These are phyloP conservation scores for Euplagia quadripunctaria DNA, from an alignment of 2,888 invertebrate genomes.

Conservation along the genomic window DNA sequence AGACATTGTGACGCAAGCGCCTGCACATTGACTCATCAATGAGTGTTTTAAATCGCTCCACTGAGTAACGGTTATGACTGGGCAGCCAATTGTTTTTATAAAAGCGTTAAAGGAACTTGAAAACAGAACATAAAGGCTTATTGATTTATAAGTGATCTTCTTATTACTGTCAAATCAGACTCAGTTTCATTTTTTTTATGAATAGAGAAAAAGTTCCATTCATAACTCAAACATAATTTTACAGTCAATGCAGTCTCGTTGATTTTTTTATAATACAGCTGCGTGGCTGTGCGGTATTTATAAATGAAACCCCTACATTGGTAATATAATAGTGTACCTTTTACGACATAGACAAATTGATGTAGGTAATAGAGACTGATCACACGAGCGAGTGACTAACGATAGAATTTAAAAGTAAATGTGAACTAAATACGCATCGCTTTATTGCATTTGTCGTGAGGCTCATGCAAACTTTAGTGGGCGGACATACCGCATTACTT, in stretches of 20 bases:
- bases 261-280: neutral
- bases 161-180: slow-evolving; percentile 3
- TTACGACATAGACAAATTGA: slow-evolving; percentile 45
- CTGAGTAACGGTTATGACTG: slow-evolving; percentile 60
- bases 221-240: neutral
- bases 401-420: slow-evolving; percentile 49
- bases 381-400: slow-evolving; percentile 33
- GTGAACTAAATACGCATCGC: slow-evolving; percentile 41
- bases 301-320: slow-evolving; percentile 37
- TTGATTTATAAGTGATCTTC: slow-evolving; percentile 21
- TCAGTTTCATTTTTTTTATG: neutral
- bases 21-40: slow-evolving; percentile 68
- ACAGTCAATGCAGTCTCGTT: neutral
- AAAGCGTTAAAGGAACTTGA: slow-evolving; percentile 52
- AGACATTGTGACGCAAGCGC: slow-evolving; percentile 66
- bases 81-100: slow-evolving; percentile 65
- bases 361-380: slow-evolving; percentile 29
- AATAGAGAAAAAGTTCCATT: neutral
- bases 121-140: slow-evolving; percentile 31
- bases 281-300: slow-evolving; percentile 21
- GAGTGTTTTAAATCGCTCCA: slow-evolving; percentile 60
- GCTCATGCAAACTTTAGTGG: slow-evolving; percentile 62
- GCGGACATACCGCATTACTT: slow-evolving; percentile 71
- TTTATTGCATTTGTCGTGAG: slow-evolving; percentile 57
- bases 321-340: slow-evolving; percentile 34